These are phyloP conservation scores for Chironomus tentans DNA, from an alignment of 2,888 invertebrate species.

Conservation along the genomic window DNA sequence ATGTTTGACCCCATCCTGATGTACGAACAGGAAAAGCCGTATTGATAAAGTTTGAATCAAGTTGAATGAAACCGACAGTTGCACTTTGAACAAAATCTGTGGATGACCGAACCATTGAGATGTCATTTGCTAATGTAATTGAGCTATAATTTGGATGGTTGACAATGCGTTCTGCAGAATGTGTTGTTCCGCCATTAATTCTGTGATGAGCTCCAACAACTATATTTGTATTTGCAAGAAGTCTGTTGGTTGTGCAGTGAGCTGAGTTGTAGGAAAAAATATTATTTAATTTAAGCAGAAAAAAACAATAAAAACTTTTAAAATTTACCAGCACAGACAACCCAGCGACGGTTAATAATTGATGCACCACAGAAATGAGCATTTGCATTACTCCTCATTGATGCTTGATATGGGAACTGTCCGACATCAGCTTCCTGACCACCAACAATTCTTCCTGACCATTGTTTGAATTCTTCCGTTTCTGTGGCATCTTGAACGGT, in stretches of 20 bases:
- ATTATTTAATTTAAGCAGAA: too few species aligned
- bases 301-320: too few species aligned
- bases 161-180: not conserved
- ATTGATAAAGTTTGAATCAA: not conserved
- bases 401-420: slow-evolving; percentile 31
- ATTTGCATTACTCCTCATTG: slow-evolving; percentile 28
- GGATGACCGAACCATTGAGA: not conserved
- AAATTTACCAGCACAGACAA: not conserved
- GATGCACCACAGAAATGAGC: slow-evolving; percentile 31
- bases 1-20: slow-evolving; percentile 28
- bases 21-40: not conserved
- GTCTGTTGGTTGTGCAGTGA: slow-evolving; percentile 30
- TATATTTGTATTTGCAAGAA: slow-evolving; percentile 3
- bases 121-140: slow-evolving; percentile 19
- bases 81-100: not conserved
- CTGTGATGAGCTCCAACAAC: slow-evolving; percentile 23
- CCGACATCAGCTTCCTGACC: slow-evolving; percentile 30
- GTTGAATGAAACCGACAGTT: slow-evolving; percentile 26
- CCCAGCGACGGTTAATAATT: slow-evolving; percentile 31
- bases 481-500: not conserved
- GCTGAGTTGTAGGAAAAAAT: slow-evolving; percentile 29
- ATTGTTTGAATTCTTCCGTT: not conserved
- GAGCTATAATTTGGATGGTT: slow-evolving; percentile 21
- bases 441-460: slow-evolving; percentile 30
- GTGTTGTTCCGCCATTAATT: slow-evolving; percentile 19